phyloP scores from a whole-genome alignment of 2,113 vertebrate genomes.

The Chunga burmeisteri region DNA sequence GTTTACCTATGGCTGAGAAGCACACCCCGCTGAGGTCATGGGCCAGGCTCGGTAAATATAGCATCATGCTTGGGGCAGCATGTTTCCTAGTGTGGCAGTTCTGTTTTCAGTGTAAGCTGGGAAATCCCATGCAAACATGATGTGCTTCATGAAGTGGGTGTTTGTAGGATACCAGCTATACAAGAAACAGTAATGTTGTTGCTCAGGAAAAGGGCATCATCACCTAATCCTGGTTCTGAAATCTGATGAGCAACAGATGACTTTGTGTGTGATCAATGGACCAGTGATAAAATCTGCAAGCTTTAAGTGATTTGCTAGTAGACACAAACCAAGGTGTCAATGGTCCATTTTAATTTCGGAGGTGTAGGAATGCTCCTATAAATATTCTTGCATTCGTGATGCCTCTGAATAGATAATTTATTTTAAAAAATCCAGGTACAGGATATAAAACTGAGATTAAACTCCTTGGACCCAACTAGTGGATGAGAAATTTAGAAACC shows the following conservation, averaged over 20 bases:
- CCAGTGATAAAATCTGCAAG: not conserved
- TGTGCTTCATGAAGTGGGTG: not conserved
- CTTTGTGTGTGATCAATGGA: not conserved
- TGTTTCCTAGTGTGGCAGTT: not conserved
- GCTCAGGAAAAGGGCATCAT: not conserved
- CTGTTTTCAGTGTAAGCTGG: not conserved
- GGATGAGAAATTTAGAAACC: not conserved
- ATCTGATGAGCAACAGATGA: not conserved
- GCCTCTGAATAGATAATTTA: not conserved
- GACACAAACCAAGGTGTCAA: not conserved
- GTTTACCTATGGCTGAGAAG: not conserved
- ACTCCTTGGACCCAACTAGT: not conserved
- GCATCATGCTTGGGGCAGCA: not conserved
- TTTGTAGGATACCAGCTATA: not conserved
- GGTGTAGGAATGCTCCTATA: not conserved
- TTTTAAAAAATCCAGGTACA: not conserved
- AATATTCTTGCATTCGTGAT: not conserved
- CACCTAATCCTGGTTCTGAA: not conserved
- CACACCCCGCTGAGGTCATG: not conserved
- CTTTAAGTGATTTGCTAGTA: not conserved
- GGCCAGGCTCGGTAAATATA: not conserved
- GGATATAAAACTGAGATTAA: not conserved
- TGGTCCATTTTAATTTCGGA: not conserved
- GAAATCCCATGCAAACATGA: not conserved
- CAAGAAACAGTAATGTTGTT: not conserved